phyloP scores from a whole-genome alignment of 1,140 invertebrate genomes.

The Sycobia sp. region DNA sequence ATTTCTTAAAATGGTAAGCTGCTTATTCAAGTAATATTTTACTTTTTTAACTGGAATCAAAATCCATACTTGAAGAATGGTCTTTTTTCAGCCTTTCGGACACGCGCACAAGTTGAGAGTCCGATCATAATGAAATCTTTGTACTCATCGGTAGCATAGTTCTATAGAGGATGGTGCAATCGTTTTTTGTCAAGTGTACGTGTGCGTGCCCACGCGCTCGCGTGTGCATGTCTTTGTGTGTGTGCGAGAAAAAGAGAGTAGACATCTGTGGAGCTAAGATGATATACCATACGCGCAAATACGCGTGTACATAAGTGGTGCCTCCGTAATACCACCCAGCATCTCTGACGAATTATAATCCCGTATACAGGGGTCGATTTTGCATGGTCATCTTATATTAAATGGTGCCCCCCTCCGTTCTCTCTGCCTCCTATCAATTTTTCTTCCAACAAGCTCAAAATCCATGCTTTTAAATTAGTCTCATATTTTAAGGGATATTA shows the following conservation, averaged over 20 bases:
- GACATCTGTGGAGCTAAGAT: no score
- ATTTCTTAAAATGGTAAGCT: no score
- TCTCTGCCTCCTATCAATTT: not conserved
- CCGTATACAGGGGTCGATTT: conserved; percentile 22
- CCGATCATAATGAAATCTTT: conserved; percentile 18
- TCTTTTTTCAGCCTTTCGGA: not conserved
- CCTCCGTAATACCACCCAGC: conserved; percentile 8
- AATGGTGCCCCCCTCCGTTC: not conserved
- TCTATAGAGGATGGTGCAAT: not conserved
- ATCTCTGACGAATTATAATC: conserved; percentile 28
- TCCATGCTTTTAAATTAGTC: no score
- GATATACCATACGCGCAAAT: not conserved
- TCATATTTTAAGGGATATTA: no score
- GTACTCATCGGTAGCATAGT: conserved; percentile 1
- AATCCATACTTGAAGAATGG: no score
- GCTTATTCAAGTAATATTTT: no score
- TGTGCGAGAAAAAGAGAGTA: no score
- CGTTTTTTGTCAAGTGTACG: conserved; percentile 1
- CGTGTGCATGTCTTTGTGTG: no score
- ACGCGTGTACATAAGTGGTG: conserved; percentile 25
- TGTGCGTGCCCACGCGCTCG: no score
- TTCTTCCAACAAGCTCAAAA: not conserved
- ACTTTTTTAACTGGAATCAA: no score
- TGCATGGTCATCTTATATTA: conserved; percentile 22
- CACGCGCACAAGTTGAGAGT: no score